Percentiles rank a stretch among this genome's conserved stretches.
These are phyloP conservation scores for Prunella strophiata DNA, from an alignment of 2,797 vertebrate species.

Conservation along the genomic window DNA sequence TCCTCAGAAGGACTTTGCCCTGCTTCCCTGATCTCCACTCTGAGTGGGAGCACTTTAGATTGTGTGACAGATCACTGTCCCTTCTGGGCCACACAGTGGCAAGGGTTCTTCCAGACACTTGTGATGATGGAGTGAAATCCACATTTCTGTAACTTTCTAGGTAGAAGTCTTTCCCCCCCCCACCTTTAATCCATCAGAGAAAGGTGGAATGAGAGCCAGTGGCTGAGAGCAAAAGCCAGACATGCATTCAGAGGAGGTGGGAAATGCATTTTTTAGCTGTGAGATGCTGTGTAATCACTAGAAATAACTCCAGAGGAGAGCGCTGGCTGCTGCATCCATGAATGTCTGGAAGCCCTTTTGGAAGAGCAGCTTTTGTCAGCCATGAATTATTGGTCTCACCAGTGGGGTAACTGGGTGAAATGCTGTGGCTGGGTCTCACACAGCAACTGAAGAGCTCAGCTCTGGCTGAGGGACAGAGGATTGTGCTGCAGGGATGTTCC, in stretches of 20 bases:
- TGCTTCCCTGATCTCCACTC: not conserved
- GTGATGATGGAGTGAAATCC: not conserved
- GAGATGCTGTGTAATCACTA: not conserved
- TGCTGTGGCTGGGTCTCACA: not conserved
- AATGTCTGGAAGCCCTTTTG: constrained; percentile 22
- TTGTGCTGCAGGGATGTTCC: not conserved
- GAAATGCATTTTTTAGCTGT: not conserved
- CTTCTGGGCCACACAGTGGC: accelerated
- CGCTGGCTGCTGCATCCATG: not conserved
- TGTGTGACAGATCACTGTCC: accelerated
- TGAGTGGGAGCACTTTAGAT: not conserved
- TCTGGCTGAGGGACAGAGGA: not conserved
- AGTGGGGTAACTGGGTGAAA: not conserved
- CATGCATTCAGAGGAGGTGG: not conserved
- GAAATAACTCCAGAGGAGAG: not conserved
- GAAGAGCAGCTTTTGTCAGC: constrained; percentile 35
- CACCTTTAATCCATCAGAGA: not conserved
- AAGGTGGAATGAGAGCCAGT: not conserved
- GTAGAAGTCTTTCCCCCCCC: not conserved
- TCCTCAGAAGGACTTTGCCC: not conserved
- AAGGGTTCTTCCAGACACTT: not conserved
- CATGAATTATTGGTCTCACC: not conserved
- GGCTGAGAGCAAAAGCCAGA: not conserved
- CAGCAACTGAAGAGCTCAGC: not conserved
- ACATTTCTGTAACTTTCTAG: not conserved